Evolutionary conservation across 2,888 invertebrate genomes (phyloP).

Genomic region (Lycophotia porphyrea): DNA sequence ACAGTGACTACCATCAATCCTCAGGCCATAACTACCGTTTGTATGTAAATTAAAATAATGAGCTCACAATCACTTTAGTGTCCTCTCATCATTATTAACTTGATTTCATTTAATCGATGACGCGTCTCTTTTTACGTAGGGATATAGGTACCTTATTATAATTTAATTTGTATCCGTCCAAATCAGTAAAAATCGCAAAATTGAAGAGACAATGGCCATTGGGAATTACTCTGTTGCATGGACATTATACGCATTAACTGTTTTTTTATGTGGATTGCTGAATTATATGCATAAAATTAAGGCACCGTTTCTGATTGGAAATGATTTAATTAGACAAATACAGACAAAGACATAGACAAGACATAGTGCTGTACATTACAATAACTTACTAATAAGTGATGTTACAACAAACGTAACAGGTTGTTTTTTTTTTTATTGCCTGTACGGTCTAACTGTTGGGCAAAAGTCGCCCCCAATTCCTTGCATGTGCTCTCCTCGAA

Average conservation of each 20-base stretch:
- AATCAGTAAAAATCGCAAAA: neutral
- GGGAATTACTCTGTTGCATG: neutral
- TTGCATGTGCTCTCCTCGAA: too few relatives aligned
- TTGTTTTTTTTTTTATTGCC: too few relatives aligned
- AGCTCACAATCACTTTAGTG: neutral
- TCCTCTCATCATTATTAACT: neutral
- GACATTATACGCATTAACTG: neutral
- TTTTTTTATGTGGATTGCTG: too few relatives aligned
- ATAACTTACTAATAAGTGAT: too few relatives aligned
- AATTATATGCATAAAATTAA: too few relatives aligned
- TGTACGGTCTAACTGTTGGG: too few relatives aligned
- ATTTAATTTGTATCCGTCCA: neutral
- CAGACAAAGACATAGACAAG: too few relatives aligned
- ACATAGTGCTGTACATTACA: too few relatives aligned
- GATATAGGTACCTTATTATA: neutral
- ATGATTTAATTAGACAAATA: too few relatives aligned
- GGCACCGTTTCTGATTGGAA: too few relatives aligned
- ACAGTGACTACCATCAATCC: neutral
- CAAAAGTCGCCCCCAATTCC: too few relatives aligned
- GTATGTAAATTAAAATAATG: conserved; percentile 41
- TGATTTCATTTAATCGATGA: conserved; percentile 15
- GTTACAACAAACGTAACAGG: too few relatives aligned
- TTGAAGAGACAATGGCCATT: neutral
- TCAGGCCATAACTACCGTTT: conserved; percentile 11
- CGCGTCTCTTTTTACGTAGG: neutral